phyloP scores from a whole-genome alignment of 2,797 vertebrate genomes.

The Gallinago nigripennis region DNA sequence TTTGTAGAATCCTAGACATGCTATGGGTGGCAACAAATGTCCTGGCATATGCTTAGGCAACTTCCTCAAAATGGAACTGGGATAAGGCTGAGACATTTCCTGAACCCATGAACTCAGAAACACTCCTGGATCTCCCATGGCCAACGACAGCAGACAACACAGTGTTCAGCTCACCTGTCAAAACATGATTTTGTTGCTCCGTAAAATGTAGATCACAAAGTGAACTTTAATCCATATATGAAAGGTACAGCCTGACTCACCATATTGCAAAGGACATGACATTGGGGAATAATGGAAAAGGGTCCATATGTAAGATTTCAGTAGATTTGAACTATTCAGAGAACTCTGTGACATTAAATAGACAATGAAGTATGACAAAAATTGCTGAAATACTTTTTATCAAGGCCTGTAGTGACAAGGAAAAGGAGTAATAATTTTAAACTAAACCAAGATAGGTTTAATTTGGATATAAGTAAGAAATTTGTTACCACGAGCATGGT shows the following conservation, averaged over 20 bases:
- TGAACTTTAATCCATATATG: neutral
- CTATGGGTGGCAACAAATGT: neutral
- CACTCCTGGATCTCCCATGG: accelerated
- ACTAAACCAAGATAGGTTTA: too few relatives aligned
- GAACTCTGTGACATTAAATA: neutral
- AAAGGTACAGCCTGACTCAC: neutral
- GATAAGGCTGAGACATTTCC: neutral
- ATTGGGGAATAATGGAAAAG: neutral
- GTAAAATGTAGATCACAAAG: neutral
- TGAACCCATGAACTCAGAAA: neutral
- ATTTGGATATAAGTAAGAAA: too few relatives aligned
- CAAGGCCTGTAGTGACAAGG: too few relatives aligned
- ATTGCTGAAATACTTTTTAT: neutral
- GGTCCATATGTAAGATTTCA: neutral
- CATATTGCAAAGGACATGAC: neutral
- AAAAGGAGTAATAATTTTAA: too few relatives aligned
- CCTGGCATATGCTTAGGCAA: neutral
- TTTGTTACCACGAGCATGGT: too few relatives aligned
- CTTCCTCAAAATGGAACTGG: neutral
- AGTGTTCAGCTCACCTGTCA: neutral
- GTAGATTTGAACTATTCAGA: neutral
- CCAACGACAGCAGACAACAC: accelerated
- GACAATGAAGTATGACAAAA: neutral
- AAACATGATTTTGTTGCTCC: neutral
- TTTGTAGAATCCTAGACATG: neutral